A percentile compares a stretch with the other conserved stretches of the same genome.
These are phyloP conservation scores for Halisarca cf. caerulea DNA, from an alignment of 37 sponge, comb jelly and placozoan species.

Conservation along the genomic window DNA sequence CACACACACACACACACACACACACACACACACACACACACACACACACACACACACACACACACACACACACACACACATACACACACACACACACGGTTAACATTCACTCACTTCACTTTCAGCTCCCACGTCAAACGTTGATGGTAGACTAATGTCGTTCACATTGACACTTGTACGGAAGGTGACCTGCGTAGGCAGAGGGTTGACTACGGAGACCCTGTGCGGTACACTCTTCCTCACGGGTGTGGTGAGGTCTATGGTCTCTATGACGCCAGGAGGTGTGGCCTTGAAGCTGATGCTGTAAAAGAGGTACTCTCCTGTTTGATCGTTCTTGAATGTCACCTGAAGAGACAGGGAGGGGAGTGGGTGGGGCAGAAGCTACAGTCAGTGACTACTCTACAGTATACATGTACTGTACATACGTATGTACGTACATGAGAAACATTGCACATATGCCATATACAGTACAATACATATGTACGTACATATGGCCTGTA, in stretches of 20 bases:
- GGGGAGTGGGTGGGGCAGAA: no score
- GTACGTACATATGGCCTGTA: no score
- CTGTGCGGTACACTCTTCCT: conserved; percentile 79
- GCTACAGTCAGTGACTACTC: no score
- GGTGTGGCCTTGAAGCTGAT: conserved; percentile 88
- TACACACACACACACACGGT: not conserved
- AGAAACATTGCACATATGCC: no score
- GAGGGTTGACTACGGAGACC: conserved; percentile 86
- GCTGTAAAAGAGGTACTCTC: conserved; percentile 92
- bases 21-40: not conserved
- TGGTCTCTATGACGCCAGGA: conserved; percentile 83
- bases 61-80: not conserved
- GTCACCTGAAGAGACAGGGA: conserved; percentile 66
- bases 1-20: not conserved
- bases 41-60: not conserved
- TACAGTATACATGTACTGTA: no score
- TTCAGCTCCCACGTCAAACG: conserved; percentile 85
- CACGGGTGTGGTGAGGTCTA: conserved; percentile 87
- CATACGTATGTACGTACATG: no score
- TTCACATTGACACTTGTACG: conserved; percentile 68
- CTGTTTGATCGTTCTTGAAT: conserved; percentile 88
- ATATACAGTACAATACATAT: no score
- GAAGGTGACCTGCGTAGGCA: conserved; percentile 81
- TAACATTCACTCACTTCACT: conserved; percentile 63
- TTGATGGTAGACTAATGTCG: conserved; percentile 90